Evolutionary conservation across 2,888 invertebrate genomes (phyloP), one percentile per base, ranked within the genome.

Genomic region (Byasa hedistus): DNA sequence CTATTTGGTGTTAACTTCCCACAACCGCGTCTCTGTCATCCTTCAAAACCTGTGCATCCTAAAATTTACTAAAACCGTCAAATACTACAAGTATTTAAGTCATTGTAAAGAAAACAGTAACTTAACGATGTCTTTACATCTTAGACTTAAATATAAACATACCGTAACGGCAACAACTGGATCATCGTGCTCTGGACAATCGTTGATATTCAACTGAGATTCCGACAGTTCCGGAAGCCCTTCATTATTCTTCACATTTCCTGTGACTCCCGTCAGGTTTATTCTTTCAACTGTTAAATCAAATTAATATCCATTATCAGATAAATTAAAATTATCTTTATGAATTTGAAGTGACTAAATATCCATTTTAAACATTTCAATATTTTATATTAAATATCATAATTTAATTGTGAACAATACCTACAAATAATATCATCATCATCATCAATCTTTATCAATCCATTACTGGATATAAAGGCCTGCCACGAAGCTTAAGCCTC

Each of bases 121-220:
- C n/a, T 1, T 48, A n/a, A 19, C 0, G 1, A n/a, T 19, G 10
- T 5, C 19, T 44, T 17, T 44, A 22, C 8, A 19, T 52, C n/a
- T 44, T 10, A 21, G 5, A 52, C 22, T 19, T 52, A 39, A 3
- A 15, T 51, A n/a, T 51, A 4, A 21, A 56, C 60, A 66, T 73
- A 90, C 90, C 75, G 88, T 87, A 21, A 90, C 90, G 48, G 91
- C 90, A 61, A 83, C 81, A 1, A 90, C 81, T 0, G 90, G 85
- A 61, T 91, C 89, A 0, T 89, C 89, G 27, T 83, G 83, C 68
- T 91, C 90, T 0, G 86, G 87, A 32, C 80, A 76, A 24, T 81
- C 70, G 0, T 72, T 66, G 56, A 85, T 79, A 60, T 83, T 84
- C 1, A 79, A 68, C 8, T 79, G 77, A 0, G 71, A 69, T 12